Conservation (phyloP, 2,797 vertebrate species). For the Chloroceryle inda region DNA sequence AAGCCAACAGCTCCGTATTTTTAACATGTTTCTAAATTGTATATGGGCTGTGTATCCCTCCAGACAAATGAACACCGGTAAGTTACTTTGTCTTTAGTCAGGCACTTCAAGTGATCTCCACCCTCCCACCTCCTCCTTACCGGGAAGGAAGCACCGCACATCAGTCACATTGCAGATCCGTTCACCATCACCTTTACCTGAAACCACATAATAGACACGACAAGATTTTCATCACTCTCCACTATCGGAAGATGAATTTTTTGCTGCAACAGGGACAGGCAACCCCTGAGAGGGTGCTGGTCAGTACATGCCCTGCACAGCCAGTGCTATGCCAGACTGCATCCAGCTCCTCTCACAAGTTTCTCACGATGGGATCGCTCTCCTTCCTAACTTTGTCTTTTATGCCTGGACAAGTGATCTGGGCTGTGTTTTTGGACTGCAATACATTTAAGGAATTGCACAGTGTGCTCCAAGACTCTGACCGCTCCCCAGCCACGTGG, state of each 20-base stretch:
- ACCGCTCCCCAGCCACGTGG: not conserved
- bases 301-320: not conserved
- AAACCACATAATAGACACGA: not conserved
- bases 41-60: not conserved
- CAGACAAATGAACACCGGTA: conserved; percentile 36
- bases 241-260: not conserved
- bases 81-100: not conserved
- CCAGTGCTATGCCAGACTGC: not conserved
- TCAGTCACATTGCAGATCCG: not conserved
- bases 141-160: not conserved
- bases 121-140: not conserved
- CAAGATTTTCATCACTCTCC: too few relatives aligned
- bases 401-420: not conserved
- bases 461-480: not conserved
- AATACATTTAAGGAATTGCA: not conserved
- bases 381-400: not conserved
- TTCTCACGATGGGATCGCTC: not conserved
- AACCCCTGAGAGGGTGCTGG: not conserved
- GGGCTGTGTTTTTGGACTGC: not conserved
- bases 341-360: not conserved
- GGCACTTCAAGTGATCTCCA: not conserved
- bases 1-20: not conserved
- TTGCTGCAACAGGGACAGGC: not conserved
- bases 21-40: not conserved
- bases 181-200: not conserved